Conservation (phyloP, 2,113 vertebrate genomes). For the Hippolais icterina region DNA sequence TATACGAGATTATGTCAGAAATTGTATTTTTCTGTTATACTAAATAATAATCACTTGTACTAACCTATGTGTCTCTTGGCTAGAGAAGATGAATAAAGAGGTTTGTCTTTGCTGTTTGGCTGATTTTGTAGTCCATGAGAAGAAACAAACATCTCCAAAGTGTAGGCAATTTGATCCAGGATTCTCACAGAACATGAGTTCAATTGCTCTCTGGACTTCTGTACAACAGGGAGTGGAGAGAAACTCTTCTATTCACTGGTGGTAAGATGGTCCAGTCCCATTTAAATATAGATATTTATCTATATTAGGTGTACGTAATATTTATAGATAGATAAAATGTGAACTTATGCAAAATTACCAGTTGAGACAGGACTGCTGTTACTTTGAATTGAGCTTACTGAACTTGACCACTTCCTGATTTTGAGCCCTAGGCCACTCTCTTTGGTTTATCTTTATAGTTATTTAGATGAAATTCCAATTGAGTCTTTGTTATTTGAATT, state of each 20-base stretch:
- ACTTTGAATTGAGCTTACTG: neutral
- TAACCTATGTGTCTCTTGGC: neutral
- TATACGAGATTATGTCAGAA: neutral
- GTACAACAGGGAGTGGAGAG: neutral
- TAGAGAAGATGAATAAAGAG: neutral
- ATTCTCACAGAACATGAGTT: neutral
- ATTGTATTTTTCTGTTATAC: neutral
- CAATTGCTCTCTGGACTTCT: neutral
- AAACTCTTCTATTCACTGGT: neutral
- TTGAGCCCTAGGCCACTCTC: fast-evolving
- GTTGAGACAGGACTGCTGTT: neutral
- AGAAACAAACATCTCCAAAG: neutral
- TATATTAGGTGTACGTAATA: neutral
- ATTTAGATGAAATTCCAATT: neutral
- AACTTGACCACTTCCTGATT: neutral
- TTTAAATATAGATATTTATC: neutral
- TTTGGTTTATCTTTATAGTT: neutral
- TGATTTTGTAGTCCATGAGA: neutral
- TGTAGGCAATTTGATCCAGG: neutral
- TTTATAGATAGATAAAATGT: neutral
- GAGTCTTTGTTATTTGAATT: neutral
- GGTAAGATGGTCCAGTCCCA: neutral
- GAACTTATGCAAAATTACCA: neutral
- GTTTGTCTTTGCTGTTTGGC: neutral
- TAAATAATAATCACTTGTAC: neutral